Evolutionary conservation across 2,888 invertebrate species (phyloP).

Genomic region (Formica aserva): DNA sequence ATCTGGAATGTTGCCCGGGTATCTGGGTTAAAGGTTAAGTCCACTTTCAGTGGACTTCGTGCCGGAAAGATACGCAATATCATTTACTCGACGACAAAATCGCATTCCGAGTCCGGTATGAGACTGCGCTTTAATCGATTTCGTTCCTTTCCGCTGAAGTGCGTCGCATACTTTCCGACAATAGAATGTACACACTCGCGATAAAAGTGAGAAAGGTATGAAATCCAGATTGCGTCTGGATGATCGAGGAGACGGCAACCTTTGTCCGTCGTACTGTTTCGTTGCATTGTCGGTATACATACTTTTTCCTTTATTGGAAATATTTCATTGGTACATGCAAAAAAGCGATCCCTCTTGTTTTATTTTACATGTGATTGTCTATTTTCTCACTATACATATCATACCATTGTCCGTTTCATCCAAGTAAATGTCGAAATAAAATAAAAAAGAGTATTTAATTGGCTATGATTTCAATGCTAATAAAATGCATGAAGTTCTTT

Average conservation of each 20-base stretch:
- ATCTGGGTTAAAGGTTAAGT: conserved; percentile 70
- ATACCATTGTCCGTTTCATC: neutral
- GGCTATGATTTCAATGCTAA: neutral
- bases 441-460: neutral
- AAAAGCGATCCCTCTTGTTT: neutral
- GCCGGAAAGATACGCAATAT: conserved; percentile 62
- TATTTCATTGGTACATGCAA: neutral
- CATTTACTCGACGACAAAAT: conserved; percentile 47
- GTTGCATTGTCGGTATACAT: neutral
- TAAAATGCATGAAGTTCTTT: neutral
- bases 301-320: neutral
- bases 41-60: conserved; percentile 39
- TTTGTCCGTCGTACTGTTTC: neutral
- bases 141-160: conserved; percentile 43
- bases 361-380: neutral
- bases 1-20: conserved; percentile 73
- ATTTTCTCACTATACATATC: neutral
- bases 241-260: conserved; percentile 6
- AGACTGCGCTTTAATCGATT: conserved; percentile 65
- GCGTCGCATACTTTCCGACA: conserved; percentile 47
- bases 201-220: conserved; percentile 13
- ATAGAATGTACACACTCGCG: conserved; percentile 43
- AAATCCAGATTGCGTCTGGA: conserved; percentile 32
- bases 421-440: neutral
- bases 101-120: conserved; percentile 52